These are phyloP conservation scores for Rambutsinella grinnellia DNA, from an alignment of 2,888 invertebrate species.

Conservation along the genomic window DNA sequence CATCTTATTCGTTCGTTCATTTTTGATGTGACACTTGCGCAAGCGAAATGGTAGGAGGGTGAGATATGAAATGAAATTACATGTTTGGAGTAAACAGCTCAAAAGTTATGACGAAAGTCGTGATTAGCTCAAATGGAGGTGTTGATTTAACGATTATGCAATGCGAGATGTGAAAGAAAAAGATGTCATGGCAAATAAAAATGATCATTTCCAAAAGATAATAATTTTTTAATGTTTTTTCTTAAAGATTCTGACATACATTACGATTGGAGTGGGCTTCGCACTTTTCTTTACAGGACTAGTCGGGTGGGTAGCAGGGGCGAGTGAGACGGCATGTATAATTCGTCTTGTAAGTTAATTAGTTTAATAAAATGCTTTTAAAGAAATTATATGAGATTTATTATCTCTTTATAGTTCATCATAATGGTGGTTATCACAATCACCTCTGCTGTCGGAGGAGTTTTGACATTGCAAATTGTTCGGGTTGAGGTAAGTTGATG, in stretches of 20 bases:
- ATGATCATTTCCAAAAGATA: neutral
- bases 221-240: too few species aligned
- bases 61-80: too few species aligned
- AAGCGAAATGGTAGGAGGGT: too few species aligned
- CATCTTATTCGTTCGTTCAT: too few species aligned
- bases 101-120: too few species aligned
- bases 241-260: slow-evolving; percentile 68
- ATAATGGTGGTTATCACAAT: slow-evolving; percentile 68
- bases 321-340: slow-evolving; percentile 67
- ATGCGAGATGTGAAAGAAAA: too few species aligned
- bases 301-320: slow-evolving; percentile 68
- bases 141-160: too few species aligned
- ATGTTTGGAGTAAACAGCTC: too few species aligned
- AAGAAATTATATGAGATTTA: slow-evolving; percentile 8
- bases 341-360: slow-evolving; percentile 66
- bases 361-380: neutral
- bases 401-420: slow-evolving; percentile 67
- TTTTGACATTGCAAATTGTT: slow-evolving; percentile 68
- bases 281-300: slow-evolving; percentile 68
- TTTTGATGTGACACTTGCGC: too few species aligned
- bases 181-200: too few species aligned
- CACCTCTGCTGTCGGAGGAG: slow-evolving; percentile 68
- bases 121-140: too few species aligned
- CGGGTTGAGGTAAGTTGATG: slow-evolving; percentile 67
- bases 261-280: slow-evolving; percentile 68